A percentile compares a stretch with the other conserved stretches of the same genome.
These are phyloP conservation scores for Platyura marginata DNA, from an alignment of 1,140 invertebrate species.

Conservation along the genomic window DNA sequence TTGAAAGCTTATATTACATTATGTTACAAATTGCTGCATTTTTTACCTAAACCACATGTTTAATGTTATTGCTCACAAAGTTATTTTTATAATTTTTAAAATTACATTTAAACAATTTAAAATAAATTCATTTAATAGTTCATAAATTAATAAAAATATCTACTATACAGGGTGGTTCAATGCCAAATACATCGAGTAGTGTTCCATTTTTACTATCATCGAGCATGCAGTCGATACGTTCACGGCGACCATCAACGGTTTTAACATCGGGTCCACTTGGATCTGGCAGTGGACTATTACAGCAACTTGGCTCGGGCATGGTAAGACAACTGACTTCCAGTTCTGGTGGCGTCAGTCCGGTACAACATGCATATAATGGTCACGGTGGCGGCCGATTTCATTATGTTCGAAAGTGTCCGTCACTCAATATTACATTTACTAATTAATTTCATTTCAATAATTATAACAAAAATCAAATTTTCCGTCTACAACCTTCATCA, in stretches of 20 bases:
- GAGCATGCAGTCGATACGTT: constrained; percentile 65
- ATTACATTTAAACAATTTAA: too few species aligned
- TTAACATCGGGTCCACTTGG: constrained; percentile 24
- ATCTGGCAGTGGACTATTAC: constrained; percentile 50
- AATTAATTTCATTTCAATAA: too few species aligned
- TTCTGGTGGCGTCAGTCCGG: constrained; percentile 27
- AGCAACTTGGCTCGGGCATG: constrained; percentile 71
- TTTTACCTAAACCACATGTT: too few species aligned
- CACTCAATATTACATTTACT: constrained; percentile 41
- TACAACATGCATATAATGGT: constrained; percentile 32
- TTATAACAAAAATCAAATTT: too few species aligned
- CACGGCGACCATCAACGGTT: constrained; percentile 52
- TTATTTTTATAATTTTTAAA: too few species aligned
- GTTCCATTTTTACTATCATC: constrained; percentile 65
- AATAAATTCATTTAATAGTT: too few species aligned
- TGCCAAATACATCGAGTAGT: constrained; percentile 74
- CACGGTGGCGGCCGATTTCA: constrained; percentile 36
- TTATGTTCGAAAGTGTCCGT: constrained; percentile 61
- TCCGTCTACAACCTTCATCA: neutral
- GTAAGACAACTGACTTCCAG: constrained; percentile 58
- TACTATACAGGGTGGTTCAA: constrained; percentile 50
- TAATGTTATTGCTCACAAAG: too few species aligned
- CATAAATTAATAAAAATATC: too few species aligned
- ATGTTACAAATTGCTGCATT: too few species aligned
- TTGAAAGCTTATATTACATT: too few species aligned